Base-by-base conservation (phyloP, 1,140 invertebrate genomes). In the Asobara japonica region DNA sequence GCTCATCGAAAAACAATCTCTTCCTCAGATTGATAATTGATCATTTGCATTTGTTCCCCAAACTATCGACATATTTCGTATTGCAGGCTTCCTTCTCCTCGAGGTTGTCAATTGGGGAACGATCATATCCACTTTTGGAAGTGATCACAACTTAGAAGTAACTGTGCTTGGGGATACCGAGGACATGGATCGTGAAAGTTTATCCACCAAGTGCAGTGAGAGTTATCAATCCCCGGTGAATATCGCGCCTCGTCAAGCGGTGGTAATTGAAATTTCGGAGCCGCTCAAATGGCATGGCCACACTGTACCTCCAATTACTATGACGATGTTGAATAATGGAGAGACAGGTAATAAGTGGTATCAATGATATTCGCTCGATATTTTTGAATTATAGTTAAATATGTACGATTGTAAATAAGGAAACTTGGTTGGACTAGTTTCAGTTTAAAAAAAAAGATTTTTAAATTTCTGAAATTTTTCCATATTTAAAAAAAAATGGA, bases 201-300 rank as follows among this genome's bases (percentile, higher is more conserved):
- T 56, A 56, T 56, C 22, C 3, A 1, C 18, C 5, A 56, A 56
- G 13, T 4, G 25, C 2, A 56, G 51, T 16, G 51, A 56, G 22
- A 56, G 22, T 56, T 56, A 18, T 10, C 18, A 56, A 62, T 83
- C 78, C 1, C 86, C 88, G 0, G 82, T 89, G 8, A 88, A 89
- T 76, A 88, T 89, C 6, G 72, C 80, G 18, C 84, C 72, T 1
- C 75, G 71, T 0, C 29, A 69, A 0, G 73, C 78, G 1, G 48
- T 77, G 4, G 78, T 82, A 1, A 61, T 84, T 7, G 71, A 78
- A 61, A 71, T 76, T 2, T 76, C 74, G 0, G 75, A 84, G 31
- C 73, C 78, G 27, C 74, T 85, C 22, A 71, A 30, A 65, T 85
- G 83, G 83, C 72, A 8, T 13, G 78, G 78, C 11, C 82, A 84